phyloP scores from a whole-genome alignment of 2,797 vertebrate genomes.

The Emys orbicularis region DNA sequence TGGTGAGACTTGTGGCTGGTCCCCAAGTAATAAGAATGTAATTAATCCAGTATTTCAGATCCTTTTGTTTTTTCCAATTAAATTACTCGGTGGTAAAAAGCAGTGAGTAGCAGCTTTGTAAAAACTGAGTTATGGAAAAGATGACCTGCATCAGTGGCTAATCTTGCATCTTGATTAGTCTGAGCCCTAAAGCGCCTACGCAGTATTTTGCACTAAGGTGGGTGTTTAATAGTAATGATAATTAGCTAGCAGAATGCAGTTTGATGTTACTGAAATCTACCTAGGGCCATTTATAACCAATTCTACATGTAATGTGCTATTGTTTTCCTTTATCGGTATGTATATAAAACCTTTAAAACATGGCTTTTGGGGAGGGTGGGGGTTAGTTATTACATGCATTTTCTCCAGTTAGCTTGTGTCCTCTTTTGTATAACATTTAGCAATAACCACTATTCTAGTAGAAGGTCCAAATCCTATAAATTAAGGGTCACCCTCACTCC shows the following conservation, averaged over 20 bases:
- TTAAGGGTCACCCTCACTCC: not conserved
- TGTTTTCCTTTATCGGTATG: not conserved
- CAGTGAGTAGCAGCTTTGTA: not conserved
- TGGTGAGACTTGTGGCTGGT: not conserved
- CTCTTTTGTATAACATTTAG: not conserved
- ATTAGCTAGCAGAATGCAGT: slow-evolving; percentile 45
- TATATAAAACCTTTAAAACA: not conserved
- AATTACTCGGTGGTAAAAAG: not conserved
- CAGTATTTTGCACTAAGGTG: slow-evolving; percentile 49
- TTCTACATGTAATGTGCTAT: too few relatives aligned
- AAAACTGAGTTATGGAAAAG: slow-evolving; percentile 27
- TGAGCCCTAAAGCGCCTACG: slow-evolving; percentile 70
- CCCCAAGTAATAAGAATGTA: not conserved
- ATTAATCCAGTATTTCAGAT: not conserved
- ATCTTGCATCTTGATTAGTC: slow-evolving; percentile 66
- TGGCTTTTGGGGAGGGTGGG: not conserved
- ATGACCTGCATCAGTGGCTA: slow-evolving; percentile 57
- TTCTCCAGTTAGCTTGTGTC: not conserved
- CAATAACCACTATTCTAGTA: not conserved
- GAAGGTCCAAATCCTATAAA: not conserved
- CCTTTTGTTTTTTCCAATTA: slow-evolving; percentile 13
- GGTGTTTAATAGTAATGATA: slow-evolving; percentile 54
- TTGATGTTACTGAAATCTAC: not conserved
- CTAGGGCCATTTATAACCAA: not conserved
- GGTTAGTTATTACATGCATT: not conserved